These are phyloP conservation scores for Morphnarchus princeps DNA, from an alignment of 2,113 vertebrate genomes.

Conservation along the genomic window DNA sequence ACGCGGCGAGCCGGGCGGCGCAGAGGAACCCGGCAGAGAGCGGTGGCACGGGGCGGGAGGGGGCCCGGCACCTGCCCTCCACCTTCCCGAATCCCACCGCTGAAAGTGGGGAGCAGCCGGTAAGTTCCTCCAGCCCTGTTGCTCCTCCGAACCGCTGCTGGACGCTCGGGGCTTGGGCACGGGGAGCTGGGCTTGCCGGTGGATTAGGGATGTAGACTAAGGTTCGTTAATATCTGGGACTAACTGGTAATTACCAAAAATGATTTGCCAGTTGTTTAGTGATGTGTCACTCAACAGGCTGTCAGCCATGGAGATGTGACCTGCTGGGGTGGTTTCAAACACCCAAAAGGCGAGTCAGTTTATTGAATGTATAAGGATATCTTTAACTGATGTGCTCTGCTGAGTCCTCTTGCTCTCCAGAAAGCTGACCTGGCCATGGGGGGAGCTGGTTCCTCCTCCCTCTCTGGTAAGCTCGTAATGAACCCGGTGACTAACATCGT, in stretches of 20 bases:
- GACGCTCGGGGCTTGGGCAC: rapidly evolving
- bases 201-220: not conserved
- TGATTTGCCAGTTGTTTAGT: not conserved
- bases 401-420: not conserved
- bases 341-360: not conserved
- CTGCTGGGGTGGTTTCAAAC: not conserved
- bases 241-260: not conserved
- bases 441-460: not conserved
- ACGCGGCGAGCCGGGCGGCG: not conserved
- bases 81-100: not conserved
- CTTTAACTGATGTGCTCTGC: not conserved
- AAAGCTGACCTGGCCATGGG: not conserved
- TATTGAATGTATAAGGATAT: not conserved
- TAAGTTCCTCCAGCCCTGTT: not conserved
- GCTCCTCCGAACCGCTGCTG: rapidly evolving
- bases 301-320: not conserved
- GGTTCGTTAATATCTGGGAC: rapidly evolving
- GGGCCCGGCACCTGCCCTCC: not conserved
- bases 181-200: rapidly evolving
- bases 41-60: no score
- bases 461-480: not conserved
- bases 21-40: not conserved
- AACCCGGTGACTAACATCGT: not conserved
- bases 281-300: not conserved
- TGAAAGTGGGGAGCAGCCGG: not conserved